Evolutionary conservation across 2,797 vertebrate species (phyloP), one percentile per base, ranked within the genome.

Genomic region (Poecilia gillii): DNA sequence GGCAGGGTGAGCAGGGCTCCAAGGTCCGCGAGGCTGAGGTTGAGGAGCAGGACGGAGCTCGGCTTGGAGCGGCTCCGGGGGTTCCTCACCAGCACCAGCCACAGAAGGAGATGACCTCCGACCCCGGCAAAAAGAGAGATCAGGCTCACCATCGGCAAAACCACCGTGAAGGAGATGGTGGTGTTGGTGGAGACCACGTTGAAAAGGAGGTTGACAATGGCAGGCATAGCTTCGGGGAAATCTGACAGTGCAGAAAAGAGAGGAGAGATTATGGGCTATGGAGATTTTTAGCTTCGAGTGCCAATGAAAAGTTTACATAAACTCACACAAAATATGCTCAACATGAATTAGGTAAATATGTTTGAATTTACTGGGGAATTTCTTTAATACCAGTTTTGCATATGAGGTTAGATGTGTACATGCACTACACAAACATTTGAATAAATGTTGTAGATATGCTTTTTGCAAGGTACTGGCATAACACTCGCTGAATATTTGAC

Each of bases 171-270:
- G 77, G 94, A 90, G 88, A 95, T 94, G 88, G 93, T 94, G 87
- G 94, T 95, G 88, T 96, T 95, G 87, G 94, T 93, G 84, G 90
- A 93, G 9, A 85, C 75, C 75, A 91, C 89, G 31, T 94, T 94
- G 81, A 94, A 95, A 18, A 95, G 91, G 55, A 95, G 93, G 89
- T 95, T 95, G 80, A 95, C 91, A 7, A 96, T 95, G 77, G 93
- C 93, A 0, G 95, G 94, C 94, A 95, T 95, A 85, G 39, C 33
- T 75, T 3, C 9, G 18, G 43, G 51, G 18, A 41, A 18, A 53
- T 43, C 6, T 68, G 53, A 41, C 0, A 36, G 20, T 14, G 46
- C 23, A 6, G 23, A 41, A 13, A 20, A 16, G 39, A 41, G 41
- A 47, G 31, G 64, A 31, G n/a, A 76, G 28, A 18, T 46, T 16